Evolutionary conservation across 2,797 vertebrate genomes (phyloP).

Genomic region (Melanotaenia pygmaea): DNA sequence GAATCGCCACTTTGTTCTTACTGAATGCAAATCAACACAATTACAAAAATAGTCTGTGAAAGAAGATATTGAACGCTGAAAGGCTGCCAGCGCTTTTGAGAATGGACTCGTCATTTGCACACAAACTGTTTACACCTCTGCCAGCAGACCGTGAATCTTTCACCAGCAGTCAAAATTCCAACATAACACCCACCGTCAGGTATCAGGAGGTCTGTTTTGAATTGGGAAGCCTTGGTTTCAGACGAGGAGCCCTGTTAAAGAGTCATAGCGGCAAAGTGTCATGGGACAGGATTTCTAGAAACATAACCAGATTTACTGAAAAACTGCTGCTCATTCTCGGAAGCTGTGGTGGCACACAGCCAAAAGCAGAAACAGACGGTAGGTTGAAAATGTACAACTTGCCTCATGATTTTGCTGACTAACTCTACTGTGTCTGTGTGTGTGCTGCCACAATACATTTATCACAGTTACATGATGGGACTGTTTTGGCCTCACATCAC

Average conservation of each 20-base stretch:
- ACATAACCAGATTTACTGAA: slow-evolving; percentile 64
- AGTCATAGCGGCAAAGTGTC: slow-evolving; percentile 42
- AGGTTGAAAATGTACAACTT: slow-evolving; percentile 55
- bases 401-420: slow-evolving; percentile 58
- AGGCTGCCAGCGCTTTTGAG: slow-evolving; percentile 23
- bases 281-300: slow-evolving; percentile 65
- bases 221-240: neutral
- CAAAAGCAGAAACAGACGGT: slow-evolving; percentile 47
- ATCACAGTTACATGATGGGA: slow-evolving; percentile 31
- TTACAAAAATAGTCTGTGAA: slow-evolving; percentile 2
- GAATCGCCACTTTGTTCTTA: neutral
- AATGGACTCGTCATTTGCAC: slow-evolving; percentile 26
- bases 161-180: slow-evolving; percentile 26
- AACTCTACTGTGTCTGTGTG: slow-evolving; percentile 20
- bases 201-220: neutral
- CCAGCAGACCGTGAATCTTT: slow-evolving; percentile 42
- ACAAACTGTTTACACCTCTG: slow-evolving; percentile 30
- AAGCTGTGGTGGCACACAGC: slow-evolving; percentile 58
- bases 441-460: slow-evolving; percentile 14
- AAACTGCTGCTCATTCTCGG: slow-evolving; percentile 65
- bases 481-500: slow-evolving; percentile 10
- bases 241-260: slow-evolving; percentile 32
- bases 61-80: slow-evolving; percentile 4
- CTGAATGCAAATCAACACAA: slow-evolving; percentile 1
- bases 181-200: slow-evolving; percentile 32